Base-by-base conservation (phyloP, 1,140 invertebrate genomes). In the Pogonomyrmex californicus region DNA sequence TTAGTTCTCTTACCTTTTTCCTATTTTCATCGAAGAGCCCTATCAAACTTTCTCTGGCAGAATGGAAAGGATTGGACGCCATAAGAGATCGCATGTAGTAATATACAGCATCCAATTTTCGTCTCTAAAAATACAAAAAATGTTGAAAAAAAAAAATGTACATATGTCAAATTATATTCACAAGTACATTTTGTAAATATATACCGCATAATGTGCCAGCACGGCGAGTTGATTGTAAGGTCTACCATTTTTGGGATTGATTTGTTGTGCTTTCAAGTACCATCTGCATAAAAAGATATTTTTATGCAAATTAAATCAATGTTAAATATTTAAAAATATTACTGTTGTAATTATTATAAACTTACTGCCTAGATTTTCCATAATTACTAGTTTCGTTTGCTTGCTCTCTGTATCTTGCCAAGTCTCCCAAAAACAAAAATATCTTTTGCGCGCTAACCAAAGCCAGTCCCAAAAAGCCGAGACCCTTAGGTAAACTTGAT, bases 211-310 rank as follows among this genome's bases (percentile, higher is more conserved):
- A 90, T 98, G 96, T 30, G 98, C 98, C 91, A 99, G 95, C 91
- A 99, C 96, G n/a, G 98, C 99, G 86, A 99, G 95, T 93, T 99
- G 98, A 95, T 99, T 98, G 93, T 99, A 99, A 17, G 99, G 98
- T 85, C 98, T 96, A 47, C 98, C 98, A 96, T 99, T 99, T 95
- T 99, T 98, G 1, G 99, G 98, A 95, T 99, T 98, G 33, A 99
- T 97, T 94, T 98, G 97, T 93, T 99, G 98, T 5, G 99, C 98
- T 96, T 99, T 99, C 38, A 98, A 96, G 93, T 99, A 99, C 97
- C 97, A 98, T 90, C 97, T 97, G 85, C 1, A 5, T n/a, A 75
- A 95, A 96, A 90, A 85, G 54, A 47, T 10, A 54, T 76, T 75
- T 65, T 65, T 10, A 12, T 78, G n/a, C 6, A 85, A 62, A 76